Conservation (phyloP, 2,888 invertebrate species). For the Hirudinaria manillensis region DNA sequence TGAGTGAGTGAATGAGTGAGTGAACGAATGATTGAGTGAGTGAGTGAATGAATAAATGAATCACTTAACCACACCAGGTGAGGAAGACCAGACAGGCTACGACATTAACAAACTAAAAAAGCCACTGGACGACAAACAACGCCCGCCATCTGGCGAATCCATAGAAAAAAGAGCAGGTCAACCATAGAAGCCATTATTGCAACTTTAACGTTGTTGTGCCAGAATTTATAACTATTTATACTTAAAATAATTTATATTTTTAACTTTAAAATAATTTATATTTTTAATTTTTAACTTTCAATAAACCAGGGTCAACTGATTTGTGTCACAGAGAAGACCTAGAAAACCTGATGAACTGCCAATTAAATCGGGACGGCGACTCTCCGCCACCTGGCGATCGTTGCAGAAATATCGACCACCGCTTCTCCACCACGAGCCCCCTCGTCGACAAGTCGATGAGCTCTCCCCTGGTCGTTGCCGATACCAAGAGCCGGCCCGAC, state of each 20-base stretch:
- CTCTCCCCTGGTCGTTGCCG: no score
- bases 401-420: no score
- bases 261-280: no score
- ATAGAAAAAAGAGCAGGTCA: neutral
- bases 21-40: neutral
- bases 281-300: neutral
- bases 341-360: slow-evolving; percentile 90
- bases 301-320: neutral
- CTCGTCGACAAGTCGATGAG: no score
- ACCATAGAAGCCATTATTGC: neutral
- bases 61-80: neutral
- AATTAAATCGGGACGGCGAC: slow-evolving; percentile 88
- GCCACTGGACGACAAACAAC: slow-evolving; percentile 66
- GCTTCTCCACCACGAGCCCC: no score
- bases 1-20: neutral
- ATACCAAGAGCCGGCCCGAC: no score
- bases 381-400: slow-evolving; percentile 62
- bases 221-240: neutral
- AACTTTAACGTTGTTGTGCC: neutral
- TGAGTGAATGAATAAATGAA: neutral
- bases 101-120: slow-evolving; percentile 96
- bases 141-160: neutral
- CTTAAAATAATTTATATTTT: neutral
- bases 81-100: slow-evolving; percentile 95
- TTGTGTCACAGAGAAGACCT: slow-evolving; percentile 50